phyloP scores from a whole-genome alignment of 2,797 vertebrate genomes.

The Mionectes olivaceus region DNA sequence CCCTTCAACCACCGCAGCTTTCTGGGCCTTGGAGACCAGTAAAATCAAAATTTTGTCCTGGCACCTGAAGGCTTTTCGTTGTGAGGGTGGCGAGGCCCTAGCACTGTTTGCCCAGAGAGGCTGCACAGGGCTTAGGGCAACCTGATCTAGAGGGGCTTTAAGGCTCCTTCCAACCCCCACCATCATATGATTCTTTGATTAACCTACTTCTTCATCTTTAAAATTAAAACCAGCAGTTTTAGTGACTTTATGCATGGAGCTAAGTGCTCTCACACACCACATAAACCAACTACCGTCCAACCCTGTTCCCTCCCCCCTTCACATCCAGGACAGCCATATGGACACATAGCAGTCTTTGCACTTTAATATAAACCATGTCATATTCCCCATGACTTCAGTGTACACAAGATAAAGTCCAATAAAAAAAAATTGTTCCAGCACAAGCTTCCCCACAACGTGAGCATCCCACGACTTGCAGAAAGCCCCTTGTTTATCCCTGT shows the following conservation, averaged over 20 bases:
- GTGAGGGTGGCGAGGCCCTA: fast-evolving
- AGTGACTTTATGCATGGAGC: fast-evolving
- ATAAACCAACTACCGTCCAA: fast-evolving
- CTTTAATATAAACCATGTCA: constrained; percentile 17
- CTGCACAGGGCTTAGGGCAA: fast-evolving
- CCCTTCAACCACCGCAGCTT: fast-evolving
- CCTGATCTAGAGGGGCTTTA: fast-evolving
- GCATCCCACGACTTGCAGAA: background rate
- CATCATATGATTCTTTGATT: fast-evolving
- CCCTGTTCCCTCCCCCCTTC: fast-evolving
- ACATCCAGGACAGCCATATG: fast-evolving
- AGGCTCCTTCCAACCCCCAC: too few species aligned
- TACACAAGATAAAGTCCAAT: background rate
- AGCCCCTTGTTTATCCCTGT: fast-evolving
- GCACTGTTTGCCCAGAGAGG: background rate
- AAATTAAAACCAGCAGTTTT: fast-evolving
- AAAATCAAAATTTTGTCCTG: background rate
- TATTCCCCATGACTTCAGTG: background rate
- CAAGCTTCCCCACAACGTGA: background rate
- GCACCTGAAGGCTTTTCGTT: fast-evolving
- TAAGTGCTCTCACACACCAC: fast-evolving
- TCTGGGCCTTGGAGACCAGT: background rate
- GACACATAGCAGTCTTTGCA: fast-evolving
- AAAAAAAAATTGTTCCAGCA: background rate
- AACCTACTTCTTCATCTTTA: background rate